Evolutionary conservation across 2,888 invertebrate species (phyloP), one percentile per base, ranked within the genome.

Genomic region (Brachyptera risi): DNA sequence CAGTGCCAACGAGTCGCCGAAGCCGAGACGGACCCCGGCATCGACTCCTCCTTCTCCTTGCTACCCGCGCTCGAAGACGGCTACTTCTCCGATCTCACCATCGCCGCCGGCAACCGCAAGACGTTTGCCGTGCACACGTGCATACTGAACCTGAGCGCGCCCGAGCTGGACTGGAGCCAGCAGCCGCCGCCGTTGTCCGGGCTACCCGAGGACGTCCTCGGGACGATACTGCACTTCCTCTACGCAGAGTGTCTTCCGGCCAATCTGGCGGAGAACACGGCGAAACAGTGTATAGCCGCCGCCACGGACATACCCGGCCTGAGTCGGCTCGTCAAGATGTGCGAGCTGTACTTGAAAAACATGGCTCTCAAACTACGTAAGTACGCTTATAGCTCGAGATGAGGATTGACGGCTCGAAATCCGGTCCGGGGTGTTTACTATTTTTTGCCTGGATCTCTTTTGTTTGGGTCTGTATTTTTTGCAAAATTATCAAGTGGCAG

Each of bases 171-270:
- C 68, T 83, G 81, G 80, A 73, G 74, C 11, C 73, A 75, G 15
- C 76, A 79, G 2, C 75, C 82, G 1, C 77, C 83, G 1, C 80
- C 83, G 1, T 76, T 86, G 38, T 75, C 77, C 61, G 80, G 80
- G 62, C 72, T 85, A 49, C 80, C 81, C 1, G 81, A 83, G 65
- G 82, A 82, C 68, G 82, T 85, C n/a, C 69, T 86, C 40, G 78
- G 79, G 54, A 80, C 83, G 7, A 79, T 83, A 23, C 72, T 86
- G 21, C 82, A 85, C 72, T 86, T 80, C 74, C 72, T 86, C 26
- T 86, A 86, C 69, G 78, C 83, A 1, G 84, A 86, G 70, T 83
- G 84, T 67, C 73, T 86, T 68, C 83, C 85, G 31, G 73, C 78
- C 19, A 80, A 79, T 59, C 72, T 86, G 67, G 78, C 79, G 13